Conservation (phyloP, 2,888 invertebrate genomes). For the Cheilosia impressa region DNA sequence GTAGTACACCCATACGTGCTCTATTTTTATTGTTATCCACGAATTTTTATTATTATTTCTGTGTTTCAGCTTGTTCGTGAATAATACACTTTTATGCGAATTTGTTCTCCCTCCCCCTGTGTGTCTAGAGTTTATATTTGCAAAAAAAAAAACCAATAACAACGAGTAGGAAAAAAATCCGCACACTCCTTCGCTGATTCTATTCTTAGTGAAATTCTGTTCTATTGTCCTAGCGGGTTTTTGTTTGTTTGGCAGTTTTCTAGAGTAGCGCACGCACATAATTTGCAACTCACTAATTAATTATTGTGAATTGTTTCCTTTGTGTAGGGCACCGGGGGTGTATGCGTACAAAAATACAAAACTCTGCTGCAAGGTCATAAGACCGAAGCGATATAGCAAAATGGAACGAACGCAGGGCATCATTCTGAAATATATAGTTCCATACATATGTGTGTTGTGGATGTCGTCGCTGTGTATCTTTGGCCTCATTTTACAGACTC, state of each 20-base stretch:
- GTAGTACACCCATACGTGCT: not conserved
- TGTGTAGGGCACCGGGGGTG: not conserved
- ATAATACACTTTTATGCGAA: conserved; percentile 13
- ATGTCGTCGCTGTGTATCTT: conserved; percentile 20
- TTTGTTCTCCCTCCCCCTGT: not conserved
- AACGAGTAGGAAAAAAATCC: not conserved
- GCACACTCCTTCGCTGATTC: conserved; percentile 23
- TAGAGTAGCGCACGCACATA: conserved; percentile 20
- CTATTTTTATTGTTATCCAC: conserved; percentile 22
- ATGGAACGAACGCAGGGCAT: conserved; percentile 49
- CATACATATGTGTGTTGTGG: not conserved
- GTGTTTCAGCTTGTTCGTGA: conserved; percentile 4
- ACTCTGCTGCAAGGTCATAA: conserved; percentile 53
- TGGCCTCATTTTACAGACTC: conserved; percentile 44
- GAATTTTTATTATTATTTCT: conserved; percentile 35
- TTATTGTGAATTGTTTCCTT: conserved; percentile 18
- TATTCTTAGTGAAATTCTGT: conserved; percentile 28
- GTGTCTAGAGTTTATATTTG: not conserved
- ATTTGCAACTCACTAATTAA: conserved; percentile 54
- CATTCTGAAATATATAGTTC: not conserved
- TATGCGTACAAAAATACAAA: too few relatives aligned
- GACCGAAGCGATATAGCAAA: not conserved
- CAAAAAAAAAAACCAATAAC: not conserved
- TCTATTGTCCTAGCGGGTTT: conserved; percentile 5
- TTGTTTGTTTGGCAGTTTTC: conserved; percentile 29